Base-by-base conservation (phyloP, 1,140 invertebrate species). In the Neocloeon triangulifer region DNA sequence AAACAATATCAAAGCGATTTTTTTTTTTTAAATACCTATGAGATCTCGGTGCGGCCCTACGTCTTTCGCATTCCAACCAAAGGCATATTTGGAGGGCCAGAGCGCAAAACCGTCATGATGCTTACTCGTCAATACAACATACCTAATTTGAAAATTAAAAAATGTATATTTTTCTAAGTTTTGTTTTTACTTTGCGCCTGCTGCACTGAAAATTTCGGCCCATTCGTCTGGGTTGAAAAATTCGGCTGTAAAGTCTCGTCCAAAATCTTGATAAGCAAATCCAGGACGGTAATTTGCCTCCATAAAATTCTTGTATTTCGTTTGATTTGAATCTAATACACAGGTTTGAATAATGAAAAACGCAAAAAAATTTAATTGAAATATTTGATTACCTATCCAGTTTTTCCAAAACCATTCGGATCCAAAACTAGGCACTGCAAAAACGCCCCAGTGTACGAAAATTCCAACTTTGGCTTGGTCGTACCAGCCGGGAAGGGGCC, bases 361-460 rank as follows among this genome's bases (percentile, higher is more conserved):
- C n/a, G n/a, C n/a, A n/a, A n/a, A n/a, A n/a, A n/a, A n/a, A n/a
- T n/a, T n/a, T n/a, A n/a, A n/a, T n/a, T n/a, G n/a, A n/a, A n/a
- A n/a, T n/a, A 3, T 13, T 21, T 12, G 5, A 13, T 31, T 30
- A 35, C 70, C 57, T 60, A 63, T 62, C 75, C 73, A 81, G 45
- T 72, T 58, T 2, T 52, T 59, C 80, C 80, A 88, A 52, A 86
- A 88, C 84, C 82, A 89, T 59, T 86, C 84, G 1, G 68, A 69
- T 0, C 66, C 64, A 51, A 69, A 79, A 39, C 75, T 72, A 1
- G 85, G 86, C 1, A 92, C 88, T 1, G 79, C 74, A 44, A 74
- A 94, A 0, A 94, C 73, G 3, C 88, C 86, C 79, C 85, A 94
- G 43, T 94, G 86, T 23, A 91, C 57, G 46, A 92, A 92, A 36